Base-by-base conservation (phyloP, 64 coral and sea anemone genomes). In the Dendronephthya gigantea region DNA sequence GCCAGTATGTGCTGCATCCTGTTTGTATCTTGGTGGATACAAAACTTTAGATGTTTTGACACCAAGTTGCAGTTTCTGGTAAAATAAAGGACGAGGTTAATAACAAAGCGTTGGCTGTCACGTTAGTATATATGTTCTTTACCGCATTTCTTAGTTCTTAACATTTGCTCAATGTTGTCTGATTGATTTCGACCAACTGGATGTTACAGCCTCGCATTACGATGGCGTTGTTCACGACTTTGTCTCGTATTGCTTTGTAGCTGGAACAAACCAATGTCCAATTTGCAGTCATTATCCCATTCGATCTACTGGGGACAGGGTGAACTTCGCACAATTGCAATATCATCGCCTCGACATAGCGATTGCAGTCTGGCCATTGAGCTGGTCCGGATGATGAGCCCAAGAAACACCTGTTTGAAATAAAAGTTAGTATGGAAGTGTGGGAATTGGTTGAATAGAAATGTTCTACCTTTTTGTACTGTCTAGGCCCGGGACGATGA, bases 341-440 rank as follows among this genome's bases (percentile, higher is more conserved):
- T 16, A 84, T 70, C 39, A 84, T 7, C 0, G 90, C 83, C 40
- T 93, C 84, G 51, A 91, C 62, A n/a, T 90, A 96, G 0, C 93
- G 32, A 34, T 96, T 92, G 40, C 84, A 81, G 33, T 85, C 50
- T 19, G 86, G 86, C 40, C 51, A 85, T 10, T 66, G 72, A 16
- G 94, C 94, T 49, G 90, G 83, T 23, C 90, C 86, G 51, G 66
- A 55, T 11, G 35, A 75, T 19, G 12, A 29, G 69, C 55, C 93
- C 2, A 88, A 0, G 38, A 96, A 96, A 83, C 48, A 88, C 48
- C 68, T 89, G 8, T 31, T 32, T 12, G 14, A 69, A 83, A 88
- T 14, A 83, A 49, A n/a, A 76, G 29, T 13, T 33, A 32, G 32
- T 31, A 11, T 34, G 32, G 16, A 37, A 22, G 23, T 1, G 30